These are phyloP conservation scores for Barbus barbus DNA, from an alignment of 2,113 vertebrate genomes.

Conservation along the genomic window DNA sequence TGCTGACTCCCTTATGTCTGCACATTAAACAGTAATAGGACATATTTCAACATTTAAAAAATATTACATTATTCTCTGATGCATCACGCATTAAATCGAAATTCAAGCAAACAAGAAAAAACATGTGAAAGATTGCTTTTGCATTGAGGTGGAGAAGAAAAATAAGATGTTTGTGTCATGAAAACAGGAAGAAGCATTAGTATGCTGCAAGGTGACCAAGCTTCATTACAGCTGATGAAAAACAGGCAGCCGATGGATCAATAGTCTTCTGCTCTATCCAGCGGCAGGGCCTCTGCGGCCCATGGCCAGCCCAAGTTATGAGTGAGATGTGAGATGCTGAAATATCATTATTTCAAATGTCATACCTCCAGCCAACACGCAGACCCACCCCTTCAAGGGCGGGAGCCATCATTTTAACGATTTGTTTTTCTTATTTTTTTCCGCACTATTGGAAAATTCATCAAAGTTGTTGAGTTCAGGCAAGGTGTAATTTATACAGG, in stretches of 20 bases:
- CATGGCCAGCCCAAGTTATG: slow-evolving; percentile 39
- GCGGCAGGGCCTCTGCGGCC: neutral
- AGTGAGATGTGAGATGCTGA: slow-evolving; percentile 40
- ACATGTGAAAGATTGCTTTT: slow-evolving; percentile 15
- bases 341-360: slow-evolving; percentile 58
- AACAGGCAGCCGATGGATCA: slow-evolving; percentile 45
- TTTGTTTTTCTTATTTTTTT: slow-evolving; percentile 45
- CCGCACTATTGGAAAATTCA: slow-evolving; percentile 45
- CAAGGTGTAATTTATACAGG: slow-evolving; percentile 47
- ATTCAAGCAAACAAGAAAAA: slow-evolving; percentile 4
- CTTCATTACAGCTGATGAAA: slow-evolving; percentile 56
- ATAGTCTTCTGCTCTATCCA: slow-evolving; percentile 43
- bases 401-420: slow-evolving; percentile 49
- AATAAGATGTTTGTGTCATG: slow-evolving; percentile 23
- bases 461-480: slow-evolving; percentile 37
- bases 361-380: slow-evolving; percentile 36
- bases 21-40: no score
- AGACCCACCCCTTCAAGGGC: slow-evolving; percentile 23
- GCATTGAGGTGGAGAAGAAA: neutral
- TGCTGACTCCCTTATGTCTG: neutral
- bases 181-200: slow-evolving; percentile 42
- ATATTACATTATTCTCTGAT: neutral
- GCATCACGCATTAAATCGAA: slow-evolving; percentile 8
- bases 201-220: slow-evolving; percentile 46
- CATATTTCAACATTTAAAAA: neutral